Percentiles rank a stretch among this genome's conserved stretches.
Evolutionary conservation across 2,888 invertebrate species (phyloP).

Genomic region (Lordiphosa fenestrarum): DNA sequence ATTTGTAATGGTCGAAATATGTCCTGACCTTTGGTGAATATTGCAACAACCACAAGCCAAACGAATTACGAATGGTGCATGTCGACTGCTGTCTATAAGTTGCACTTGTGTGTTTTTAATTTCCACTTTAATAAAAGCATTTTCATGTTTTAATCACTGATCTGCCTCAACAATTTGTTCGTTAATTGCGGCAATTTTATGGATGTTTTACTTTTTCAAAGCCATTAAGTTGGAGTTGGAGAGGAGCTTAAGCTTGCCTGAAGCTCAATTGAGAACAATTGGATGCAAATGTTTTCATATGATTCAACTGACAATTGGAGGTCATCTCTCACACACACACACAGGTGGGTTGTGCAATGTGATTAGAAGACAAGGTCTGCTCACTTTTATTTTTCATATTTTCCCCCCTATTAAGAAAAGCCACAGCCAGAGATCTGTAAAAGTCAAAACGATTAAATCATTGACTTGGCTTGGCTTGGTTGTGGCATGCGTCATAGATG

Average conservation of each 20-base stretch:
- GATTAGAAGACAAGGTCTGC: too few relatives aligned
- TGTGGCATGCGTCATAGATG: slow-evolving; percentile 64
- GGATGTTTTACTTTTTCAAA: slow-evolving; percentile 21
- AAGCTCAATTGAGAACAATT: slow-evolving; percentile 80
- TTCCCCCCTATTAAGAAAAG: neutral
- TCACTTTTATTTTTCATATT: slow-evolving; percentile 7
- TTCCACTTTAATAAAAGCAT: slow-evolving; percentile 50
- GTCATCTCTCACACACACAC: too few relatives aligned
- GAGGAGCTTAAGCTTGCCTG: too few relatives aligned
- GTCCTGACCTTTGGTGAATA: too few relatives aligned
- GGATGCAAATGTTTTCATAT: too few relatives aligned
- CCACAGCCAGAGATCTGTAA: slow-evolving; percentile 7
- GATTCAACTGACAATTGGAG: too few relatives aligned
- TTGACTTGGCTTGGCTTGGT: slow-evolving; percentile 19
- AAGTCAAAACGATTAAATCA: slow-evolving; percentile 44
- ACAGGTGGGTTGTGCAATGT: too few relatives aligned
- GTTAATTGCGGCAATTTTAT: slow-evolving; percentile 62
- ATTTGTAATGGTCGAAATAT: too few relatives aligned
- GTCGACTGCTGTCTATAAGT: slow-evolving; percentile 7
- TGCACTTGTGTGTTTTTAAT: slow-evolving; percentile 9
- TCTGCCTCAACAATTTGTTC: slow-evolving; percentile 66
- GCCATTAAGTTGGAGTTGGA: too few relatives aligned
- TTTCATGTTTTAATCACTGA: slow-evolving; percentile 66
- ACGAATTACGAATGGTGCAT: too few relatives aligned
- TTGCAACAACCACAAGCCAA: too few relatives aligned